Evolutionary conservation across 2,113 vertebrate species (phyloP).

Genomic region (Nothobranchius kuhntae): DNA sequence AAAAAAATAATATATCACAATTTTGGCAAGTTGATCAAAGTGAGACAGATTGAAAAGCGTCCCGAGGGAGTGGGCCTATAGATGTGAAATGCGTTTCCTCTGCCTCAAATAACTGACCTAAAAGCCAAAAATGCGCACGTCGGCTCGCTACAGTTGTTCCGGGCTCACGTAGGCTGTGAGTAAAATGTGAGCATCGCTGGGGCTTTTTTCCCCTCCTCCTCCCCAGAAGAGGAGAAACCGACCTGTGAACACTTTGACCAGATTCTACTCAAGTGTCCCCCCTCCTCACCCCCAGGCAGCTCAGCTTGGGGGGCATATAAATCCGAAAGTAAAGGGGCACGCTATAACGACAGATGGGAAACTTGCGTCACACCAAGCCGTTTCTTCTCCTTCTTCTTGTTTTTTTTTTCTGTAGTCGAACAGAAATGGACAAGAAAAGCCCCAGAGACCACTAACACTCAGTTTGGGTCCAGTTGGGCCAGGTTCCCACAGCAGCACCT

Average conservation of each 20-base stretch:
- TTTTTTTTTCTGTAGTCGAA: too few species aligned
- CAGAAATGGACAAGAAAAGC: too few species aligned
- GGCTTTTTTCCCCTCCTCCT: neutral
- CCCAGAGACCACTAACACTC: too few species aligned
- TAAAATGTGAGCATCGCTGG: conserved; percentile 60
- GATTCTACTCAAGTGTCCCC: too few species aligned
- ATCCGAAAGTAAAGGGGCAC: too few species aligned
- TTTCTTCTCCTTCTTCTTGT: too few species aligned
- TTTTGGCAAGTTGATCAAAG: conserved; percentile 36
- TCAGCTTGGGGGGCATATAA: too few species aligned
- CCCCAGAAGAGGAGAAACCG: conserved; percentile 22
- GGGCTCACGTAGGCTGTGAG: conserved; percentile 38
- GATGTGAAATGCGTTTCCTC: conserved; percentile 45
- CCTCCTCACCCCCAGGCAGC: too few species aligned
- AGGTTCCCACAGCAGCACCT: too few species aligned
- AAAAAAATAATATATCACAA: neutral
- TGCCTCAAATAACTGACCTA: conserved; percentile 69
- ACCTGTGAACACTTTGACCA: conserved; percentile 55
- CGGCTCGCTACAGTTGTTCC: conserved; percentile 67
- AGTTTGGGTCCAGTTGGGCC: too few species aligned
- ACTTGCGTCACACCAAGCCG: too few species aligned
- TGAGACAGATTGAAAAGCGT: conserved; percentile 1
- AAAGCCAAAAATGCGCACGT: conserved; percentile 74
- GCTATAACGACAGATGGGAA: too few species aligned
- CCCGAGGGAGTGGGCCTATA: neutral